phyloP scores from a whole-genome alignment of 1,140 invertebrate genomes.

The Zophobas morio region DNA sequence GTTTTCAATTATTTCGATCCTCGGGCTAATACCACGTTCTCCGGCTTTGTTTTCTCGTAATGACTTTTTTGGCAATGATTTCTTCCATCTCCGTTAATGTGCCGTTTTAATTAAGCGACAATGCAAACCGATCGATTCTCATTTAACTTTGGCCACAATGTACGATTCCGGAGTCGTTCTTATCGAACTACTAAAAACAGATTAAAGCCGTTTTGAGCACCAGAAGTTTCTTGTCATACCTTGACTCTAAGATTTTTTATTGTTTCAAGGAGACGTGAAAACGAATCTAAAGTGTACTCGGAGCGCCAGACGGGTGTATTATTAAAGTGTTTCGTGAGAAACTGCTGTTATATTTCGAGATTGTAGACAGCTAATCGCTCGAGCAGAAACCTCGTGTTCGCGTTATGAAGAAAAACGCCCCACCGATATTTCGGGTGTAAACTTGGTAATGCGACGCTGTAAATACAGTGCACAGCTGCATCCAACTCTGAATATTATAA shows the following conservation, averaged over 20 bases:
- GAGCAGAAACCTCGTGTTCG: too few species aligned
- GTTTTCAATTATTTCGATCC: too few species aligned
- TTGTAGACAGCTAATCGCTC: background rate
- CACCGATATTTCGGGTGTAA: too few species aligned
- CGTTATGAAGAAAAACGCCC: too few species aligned
- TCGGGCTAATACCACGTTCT: too few species aligned
- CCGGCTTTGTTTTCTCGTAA: too few species aligned
- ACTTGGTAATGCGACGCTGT: too few species aligned
- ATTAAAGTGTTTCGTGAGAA: background rate
- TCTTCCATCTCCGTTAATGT: background rate
- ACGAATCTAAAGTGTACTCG: background rate
- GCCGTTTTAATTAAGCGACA: background rate
- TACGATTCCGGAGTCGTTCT: background rate
- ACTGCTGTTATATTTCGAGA: slow-evolving; percentile 1
- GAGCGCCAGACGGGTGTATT: background rate
- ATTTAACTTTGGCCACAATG: background rate
- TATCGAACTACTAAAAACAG: background rate
- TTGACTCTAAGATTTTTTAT: background rate
- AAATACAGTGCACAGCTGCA: too few species aligned
- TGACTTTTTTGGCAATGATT: background rate
- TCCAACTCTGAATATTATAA: too few species aligned
- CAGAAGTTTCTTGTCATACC: background rate
- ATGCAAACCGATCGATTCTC: background rate
- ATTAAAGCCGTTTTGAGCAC: background rate
- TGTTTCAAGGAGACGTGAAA: background rate